These are phyloP conservation scores for Synergus itoensis DNA, from an alignment of 2,888 invertebrate species.

Conservation along the genomic window DNA sequence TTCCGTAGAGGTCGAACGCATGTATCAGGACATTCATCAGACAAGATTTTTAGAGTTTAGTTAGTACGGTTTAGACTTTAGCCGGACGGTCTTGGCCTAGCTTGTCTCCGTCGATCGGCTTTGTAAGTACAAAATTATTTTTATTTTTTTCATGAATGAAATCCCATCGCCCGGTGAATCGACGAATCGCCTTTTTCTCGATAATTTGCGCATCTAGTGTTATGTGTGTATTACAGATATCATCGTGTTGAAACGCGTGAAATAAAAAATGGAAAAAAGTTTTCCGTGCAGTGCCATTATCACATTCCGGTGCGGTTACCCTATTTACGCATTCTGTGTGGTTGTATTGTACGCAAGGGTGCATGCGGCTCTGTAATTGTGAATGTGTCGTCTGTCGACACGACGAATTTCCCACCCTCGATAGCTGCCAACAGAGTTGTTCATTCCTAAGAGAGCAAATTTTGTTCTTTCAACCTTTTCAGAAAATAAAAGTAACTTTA, in stretches of 20 bases:
- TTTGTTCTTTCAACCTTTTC: too few species aligned
- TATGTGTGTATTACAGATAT: not conserved
- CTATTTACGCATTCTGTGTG: not conserved
- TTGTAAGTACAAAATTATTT: constrained; percentile 55
- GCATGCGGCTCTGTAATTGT: not conserved
- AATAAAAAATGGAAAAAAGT: not conserved
- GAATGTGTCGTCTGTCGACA: not conserved
- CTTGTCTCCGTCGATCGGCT: constrained; percentile 51
- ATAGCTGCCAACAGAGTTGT: not conserved
- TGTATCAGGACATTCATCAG: constrained; percentile 59
- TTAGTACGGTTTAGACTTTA: constrained; percentile 63
- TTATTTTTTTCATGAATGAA: constrained; percentile 33
- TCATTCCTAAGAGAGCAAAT: too few species aligned
- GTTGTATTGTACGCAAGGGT: not conserved
- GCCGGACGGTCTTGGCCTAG: constrained; percentile 57
- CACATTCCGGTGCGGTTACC: not conserved
- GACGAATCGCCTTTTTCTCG: not conserved
- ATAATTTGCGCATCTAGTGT: not conserved
- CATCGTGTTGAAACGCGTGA: not conserved
- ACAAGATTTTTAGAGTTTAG: constrained; percentile 51
- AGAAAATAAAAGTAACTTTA: too few species aligned
- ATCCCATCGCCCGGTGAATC: not conserved
- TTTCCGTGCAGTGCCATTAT: not conserved
- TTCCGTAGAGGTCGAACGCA: constrained; percentile 63
- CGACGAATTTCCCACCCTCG: not conserved